Base-by-base conservation (phyloP, 1,140 invertebrate species). In the Bombus cullumanus region DNA sequence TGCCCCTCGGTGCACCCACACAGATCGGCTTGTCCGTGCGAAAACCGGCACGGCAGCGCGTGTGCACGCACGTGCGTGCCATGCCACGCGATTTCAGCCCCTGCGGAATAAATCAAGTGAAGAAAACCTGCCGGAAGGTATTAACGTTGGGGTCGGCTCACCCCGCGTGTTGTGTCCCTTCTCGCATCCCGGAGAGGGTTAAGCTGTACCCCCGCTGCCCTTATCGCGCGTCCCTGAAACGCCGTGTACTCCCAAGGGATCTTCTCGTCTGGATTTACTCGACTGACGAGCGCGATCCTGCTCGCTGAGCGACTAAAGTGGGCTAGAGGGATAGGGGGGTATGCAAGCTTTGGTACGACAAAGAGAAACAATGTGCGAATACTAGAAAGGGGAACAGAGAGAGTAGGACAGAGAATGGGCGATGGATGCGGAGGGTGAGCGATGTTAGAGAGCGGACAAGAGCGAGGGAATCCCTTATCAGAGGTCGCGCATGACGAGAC, bases 51-150 rank as follows among this genome's bases (percentile, higher is more conserved):
- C 71, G 82, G 62, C 66, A 74, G 28, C 43, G 72, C 57, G 83
- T 83, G 81, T 83, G 85, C 88, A 92, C 86, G 57, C 69, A 78
- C 86, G 62, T 80, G 81, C 69, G 79, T 74, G 77, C 81, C 72
- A 39, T 83, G 73, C 87, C 87, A 72, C 86, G 75, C 78, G 86
- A 90, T 83, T 86, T 28, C 72, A 87, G 83, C 82, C 86, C 87
- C 84, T 81, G 72, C 75, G 80, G 88, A 92, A 93, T 93, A 94
- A 94, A 94, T 94, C 94, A 94, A 91, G 90, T 89, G 91, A 92
- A 90, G 90, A 92, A 92, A 92, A 92, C 88, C 90, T 94, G 91
- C 92, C 93, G 91, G 92, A 94, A 92, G 92, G 92, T 92, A 93
- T 94, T 93, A 93, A 92, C 91, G 85, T 88, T 86, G 89, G 91